Conservation (phyloP, 1,140 invertebrate genomes). For the Zaprionus camerounensis region DNA sequence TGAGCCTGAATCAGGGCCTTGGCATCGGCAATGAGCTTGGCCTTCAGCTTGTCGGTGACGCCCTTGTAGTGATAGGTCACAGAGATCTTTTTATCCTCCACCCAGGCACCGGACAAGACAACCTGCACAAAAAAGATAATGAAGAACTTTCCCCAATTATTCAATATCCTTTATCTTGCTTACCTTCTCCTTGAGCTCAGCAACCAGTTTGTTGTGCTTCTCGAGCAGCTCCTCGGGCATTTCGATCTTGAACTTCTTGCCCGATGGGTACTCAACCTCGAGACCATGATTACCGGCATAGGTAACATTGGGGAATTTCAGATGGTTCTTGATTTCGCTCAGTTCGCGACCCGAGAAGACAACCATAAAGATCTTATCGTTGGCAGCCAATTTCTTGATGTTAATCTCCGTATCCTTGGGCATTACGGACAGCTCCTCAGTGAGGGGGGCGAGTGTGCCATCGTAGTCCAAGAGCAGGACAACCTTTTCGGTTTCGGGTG, state of each 20-base stretch:
- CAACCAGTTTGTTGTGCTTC: conserved; percentile 91
- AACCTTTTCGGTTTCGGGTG: conserved; percentile 77
- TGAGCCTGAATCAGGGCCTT: conserved; percentile 89
- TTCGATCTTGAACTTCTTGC: conserved; percentile 96
- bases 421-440: conserved; percentile 93
- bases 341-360: conserved; percentile 94
- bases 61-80: conserved; percentile 95
- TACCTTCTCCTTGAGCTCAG: conserved; percentile 92
- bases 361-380: conserved; percentile 94
- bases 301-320: conserved; percentile 95
- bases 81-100: conserved; percentile 95
- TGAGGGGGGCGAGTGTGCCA: conserved; percentile 94
- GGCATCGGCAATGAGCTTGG: conserved; percentile 88
- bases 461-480: conserved; percentile 95
- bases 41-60: conserved; percentile 88
- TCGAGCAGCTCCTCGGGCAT: conserved; percentile 93
- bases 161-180: too few species aligned
- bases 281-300: conserved; percentile 96
- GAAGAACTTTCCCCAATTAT: not conserved
- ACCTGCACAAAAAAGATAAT: conserved; percentile 85
- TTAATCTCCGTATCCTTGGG: conserved; percentile 94
- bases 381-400: conserved; percentile 91
- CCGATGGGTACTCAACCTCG: conserved; percentile 95
- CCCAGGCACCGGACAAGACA: conserved; percentile 94
- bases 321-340: conserved; percentile 94